Evolutionary conservation across 2,797 vertebrate genomes (phyloP).

Genomic region (Danio tinwini): DNA sequence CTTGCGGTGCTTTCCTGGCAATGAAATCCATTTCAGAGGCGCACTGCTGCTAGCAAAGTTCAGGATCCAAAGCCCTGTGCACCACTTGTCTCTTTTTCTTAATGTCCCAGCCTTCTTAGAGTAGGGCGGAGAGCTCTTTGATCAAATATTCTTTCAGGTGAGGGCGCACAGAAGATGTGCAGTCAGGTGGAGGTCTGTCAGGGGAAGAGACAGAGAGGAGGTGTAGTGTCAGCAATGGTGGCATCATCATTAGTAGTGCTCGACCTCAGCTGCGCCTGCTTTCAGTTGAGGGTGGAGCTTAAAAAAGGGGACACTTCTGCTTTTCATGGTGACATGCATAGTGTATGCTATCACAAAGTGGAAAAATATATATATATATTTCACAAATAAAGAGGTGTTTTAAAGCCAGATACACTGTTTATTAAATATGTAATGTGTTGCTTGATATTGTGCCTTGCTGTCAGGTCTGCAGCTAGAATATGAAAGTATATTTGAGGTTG

Average conservation of each 20-base stretch:
- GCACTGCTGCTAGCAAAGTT: background rate
- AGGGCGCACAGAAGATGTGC: slow-evolving; percentile 4
- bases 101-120: slow-evolving; percentile 6
- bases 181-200: slow-evolving; percentile 46
- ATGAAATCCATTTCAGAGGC: background rate
- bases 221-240: background rate
- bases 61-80: background rate
- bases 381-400: background rate
- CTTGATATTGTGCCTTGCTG: background rate
- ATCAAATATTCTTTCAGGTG: slow-evolving; percentile 58
- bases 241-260: background rate
- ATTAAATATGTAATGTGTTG: background rate
- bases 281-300: background rate
- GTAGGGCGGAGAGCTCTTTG: slow-evolving; percentile 36
- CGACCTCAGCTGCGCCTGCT: background rate
- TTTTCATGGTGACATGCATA: background rate
- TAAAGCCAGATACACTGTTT: background rate
- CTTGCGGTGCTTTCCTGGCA: background rate
- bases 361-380: background rate
- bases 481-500: too few species aligned
- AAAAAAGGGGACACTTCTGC: background rate
- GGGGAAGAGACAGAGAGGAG: slow-evolving; percentile 19
- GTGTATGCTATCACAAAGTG: background rate
- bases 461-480: too few species aligned
- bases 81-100: slow-evolving; percentile 2